Percentiles rank a stretch among this genome's conserved stretches.
These are phyloP conservation scores for Sardinella longiceps DNA, from an alignment of 2,797 vertebrate species.

Conservation along the genomic window DNA sequence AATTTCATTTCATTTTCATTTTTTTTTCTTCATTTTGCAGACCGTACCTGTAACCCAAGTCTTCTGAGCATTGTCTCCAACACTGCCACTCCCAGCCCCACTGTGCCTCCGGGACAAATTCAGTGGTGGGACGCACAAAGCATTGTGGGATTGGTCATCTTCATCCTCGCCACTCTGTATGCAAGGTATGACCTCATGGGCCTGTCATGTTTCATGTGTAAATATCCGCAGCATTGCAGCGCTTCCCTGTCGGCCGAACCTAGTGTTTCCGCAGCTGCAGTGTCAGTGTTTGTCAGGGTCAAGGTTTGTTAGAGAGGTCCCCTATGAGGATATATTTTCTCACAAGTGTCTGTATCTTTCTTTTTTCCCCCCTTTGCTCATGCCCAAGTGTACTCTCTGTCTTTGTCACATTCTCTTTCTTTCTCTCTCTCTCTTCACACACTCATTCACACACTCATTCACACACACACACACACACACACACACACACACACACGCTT, in stretches of 20 bases:
- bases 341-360: neutral
- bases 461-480: neutral
- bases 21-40: conserved; percentile 63
- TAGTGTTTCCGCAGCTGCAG: too few species aligned
- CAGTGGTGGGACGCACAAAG: conserved; percentile 91
- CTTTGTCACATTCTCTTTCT: neutral
- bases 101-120: rapidly evolving
- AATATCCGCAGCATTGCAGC: neutral
- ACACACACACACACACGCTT: too few species aligned
- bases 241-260: too few species aligned
- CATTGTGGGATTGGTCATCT: conserved; percentile 86
- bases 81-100: conserved; percentile 51
- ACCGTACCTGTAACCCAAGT: conserved; percentile 85
- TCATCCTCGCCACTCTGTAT: conserved; percentile 86
- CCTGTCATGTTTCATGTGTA: neutral
- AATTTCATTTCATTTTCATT: too few species aligned
- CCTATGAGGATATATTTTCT: too few species aligned
- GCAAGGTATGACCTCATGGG: conserved; percentile 78
- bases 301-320: too few species aligned
- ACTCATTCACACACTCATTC: neutral
- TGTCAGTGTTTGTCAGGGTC: too few species aligned
- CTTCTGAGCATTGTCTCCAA: conserved; percentile 73
- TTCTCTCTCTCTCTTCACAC: neutral
- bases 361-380: neutral
- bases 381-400: neutral